Conservation (phyloP, 2,113 vertebrate genomes). For the Oncorhynchus nerka region DNA sequence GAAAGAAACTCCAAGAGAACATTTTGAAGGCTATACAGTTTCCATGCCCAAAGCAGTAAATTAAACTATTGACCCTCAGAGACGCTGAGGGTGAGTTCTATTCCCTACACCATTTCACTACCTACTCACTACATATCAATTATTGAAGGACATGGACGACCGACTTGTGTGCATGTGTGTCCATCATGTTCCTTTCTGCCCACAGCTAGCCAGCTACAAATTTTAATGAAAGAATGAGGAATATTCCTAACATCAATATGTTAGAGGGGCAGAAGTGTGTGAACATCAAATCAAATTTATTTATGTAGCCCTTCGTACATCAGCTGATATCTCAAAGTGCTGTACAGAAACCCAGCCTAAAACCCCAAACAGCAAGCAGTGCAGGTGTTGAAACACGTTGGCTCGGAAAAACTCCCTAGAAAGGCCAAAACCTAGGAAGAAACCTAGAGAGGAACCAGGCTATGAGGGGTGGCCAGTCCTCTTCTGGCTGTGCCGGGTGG, state of each 20-base stretch:
- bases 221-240: constrained; percentile 24
- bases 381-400: no score
- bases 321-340: no score
- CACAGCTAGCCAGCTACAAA: constrained; percentile 2
- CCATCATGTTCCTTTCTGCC: neutral
- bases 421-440: no score
- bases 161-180: neutral
- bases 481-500: no score
- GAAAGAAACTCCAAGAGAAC: neutral
- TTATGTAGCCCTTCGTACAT: no score
- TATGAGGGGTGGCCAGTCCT: no score
- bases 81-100: neutral
- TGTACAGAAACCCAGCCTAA: no score
- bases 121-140: neutral
- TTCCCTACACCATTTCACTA: neutral
- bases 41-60: neutral
- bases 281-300: neutral
- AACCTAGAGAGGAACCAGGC: no score
- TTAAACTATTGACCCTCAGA: neutral
- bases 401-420: no score
- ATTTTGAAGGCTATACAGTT: neutral
- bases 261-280: neutral
- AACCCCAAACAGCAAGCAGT: no score
- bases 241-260: constrained; percentile 17
- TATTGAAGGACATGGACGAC: neutral